Percentiles rank a stretch among this genome's conserved stretches.
Conservation (phyloP, 1,140 invertebrate species). For the Solenopsis invicta region DNA sequence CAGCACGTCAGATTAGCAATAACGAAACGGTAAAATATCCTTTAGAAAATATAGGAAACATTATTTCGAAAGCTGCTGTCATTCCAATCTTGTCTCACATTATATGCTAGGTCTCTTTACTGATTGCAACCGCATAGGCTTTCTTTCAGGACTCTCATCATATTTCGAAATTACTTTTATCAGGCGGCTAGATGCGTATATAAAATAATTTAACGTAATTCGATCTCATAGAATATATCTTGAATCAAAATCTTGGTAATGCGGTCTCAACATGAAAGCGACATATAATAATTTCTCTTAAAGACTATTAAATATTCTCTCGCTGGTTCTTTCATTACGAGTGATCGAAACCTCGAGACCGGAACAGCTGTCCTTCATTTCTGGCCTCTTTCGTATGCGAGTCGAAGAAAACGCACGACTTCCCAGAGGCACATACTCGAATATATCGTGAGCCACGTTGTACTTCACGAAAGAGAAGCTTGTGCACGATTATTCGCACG, state of each 20-base stretch:
- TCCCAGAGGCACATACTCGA: slow-evolving; percentile 18
- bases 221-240: background rate
- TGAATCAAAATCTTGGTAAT: background rate
- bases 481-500: slow-evolving; percentile 60
- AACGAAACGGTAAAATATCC: background rate
- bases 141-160: background rate
- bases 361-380: slow-evolving; percentile 36
- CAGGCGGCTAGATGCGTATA: background rate
- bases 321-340: background rate
- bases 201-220: background rate
- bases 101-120: background rate
- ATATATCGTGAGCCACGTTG: slow-evolving; percentile 50
- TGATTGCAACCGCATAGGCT: background rate
- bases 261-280: background rate
- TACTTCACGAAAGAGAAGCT: slow-evolving; percentile 46
- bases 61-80: background rate
- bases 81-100: background rate
- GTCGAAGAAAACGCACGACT: slow-evolving; percentile 21
- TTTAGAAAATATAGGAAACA: background rate
- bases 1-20: background rate
- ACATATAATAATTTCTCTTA: background rate
- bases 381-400: background rate
- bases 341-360: background rate
- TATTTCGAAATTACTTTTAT: background rate
- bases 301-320: background rate